These are phyloP conservation scores for Plotosus lineatus DNA, from an alignment of 2,113 vertebrate species.

Conservation along the genomic window DNA sequence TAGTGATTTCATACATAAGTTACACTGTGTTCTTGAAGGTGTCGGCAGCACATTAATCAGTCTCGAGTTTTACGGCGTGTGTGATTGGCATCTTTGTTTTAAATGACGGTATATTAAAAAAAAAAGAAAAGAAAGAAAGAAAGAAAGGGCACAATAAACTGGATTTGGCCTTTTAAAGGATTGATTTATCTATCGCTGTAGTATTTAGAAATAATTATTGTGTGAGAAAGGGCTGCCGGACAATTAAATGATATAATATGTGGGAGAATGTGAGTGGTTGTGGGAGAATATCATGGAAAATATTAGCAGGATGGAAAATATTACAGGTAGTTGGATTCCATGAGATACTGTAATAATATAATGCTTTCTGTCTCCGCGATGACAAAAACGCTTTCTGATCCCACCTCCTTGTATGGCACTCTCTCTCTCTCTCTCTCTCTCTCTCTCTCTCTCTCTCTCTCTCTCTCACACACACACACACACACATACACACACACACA, in stretches of 20 bases:
- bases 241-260: slow-evolving; percentile 66
- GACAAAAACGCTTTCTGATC: slow-evolving; percentile 66
- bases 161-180: slow-evolving; percentile 50
- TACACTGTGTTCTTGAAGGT: slow-evolving; percentile 26
- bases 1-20: slow-evolving; percentile 10
- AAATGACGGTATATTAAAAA: slow-evolving; percentile 50
- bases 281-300: slow-evolving; percentile 81
- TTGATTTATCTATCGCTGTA: slow-evolving; percentile 48
- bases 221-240: slow-evolving; percentile 56
- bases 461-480: slow-evolving; percentile 45
- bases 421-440: slow-evolving; percentile 35
- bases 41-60: slow-evolving; percentile 13
- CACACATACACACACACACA: slow-evolving; percentile 57
- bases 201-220: slow-evolving; percentile 64
- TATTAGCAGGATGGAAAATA: slow-evolving; percentile 80
- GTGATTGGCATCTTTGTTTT: slow-evolving; percentile 59
- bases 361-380: slow-evolving; percentile 70
- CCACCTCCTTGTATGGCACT: slow-evolving; percentile 41
- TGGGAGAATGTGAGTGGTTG: slow-evolving; percentile 66
- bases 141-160: slow-evolving; percentile 60
- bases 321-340: slow-evolving; percentile 79
- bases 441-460: slow-evolving; percentile 36
- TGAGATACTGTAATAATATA: slow-evolving; percentile 75
- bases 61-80: slow-evolving; percentile 54
- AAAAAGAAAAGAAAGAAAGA: slow-evolving; percentile 49